Percentiles rank a stretch among this genome's conserved stretches.
These are phyloP conservation scores for Lipotes vexillifer DNA, from an alignment of 2,113 vertebrate genomes.

Conservation along the genomic window DNA sequence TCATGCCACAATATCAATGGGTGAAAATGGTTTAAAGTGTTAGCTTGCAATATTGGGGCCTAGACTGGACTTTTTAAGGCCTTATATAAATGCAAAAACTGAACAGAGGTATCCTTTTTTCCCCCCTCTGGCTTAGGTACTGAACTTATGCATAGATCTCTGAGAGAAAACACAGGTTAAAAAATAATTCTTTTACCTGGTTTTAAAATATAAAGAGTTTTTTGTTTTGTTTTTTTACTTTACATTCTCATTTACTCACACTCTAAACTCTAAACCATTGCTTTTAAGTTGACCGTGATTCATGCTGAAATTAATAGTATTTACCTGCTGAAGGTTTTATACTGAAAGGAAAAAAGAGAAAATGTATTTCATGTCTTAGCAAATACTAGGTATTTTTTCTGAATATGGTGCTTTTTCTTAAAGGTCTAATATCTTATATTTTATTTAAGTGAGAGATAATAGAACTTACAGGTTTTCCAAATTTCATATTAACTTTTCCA, in stretches of 20 bases:
- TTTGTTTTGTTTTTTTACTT: neutral
- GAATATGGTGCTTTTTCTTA: neutral
- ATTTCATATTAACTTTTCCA: neutral
- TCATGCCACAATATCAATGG: neutral
- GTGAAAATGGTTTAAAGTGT: neutral
- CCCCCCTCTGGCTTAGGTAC: neutral
- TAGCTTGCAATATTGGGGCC: neutral
- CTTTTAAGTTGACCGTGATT: constrained; percentile 23
- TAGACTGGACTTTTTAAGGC: neutral
- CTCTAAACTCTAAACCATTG: neutral
- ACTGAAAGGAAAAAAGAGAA: neutral
- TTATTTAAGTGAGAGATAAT: neutral
- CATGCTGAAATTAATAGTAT: neutral
- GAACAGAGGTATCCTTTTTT: neutral
- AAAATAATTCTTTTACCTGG: neutral
- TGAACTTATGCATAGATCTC: neutral
- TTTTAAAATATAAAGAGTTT: neutral
- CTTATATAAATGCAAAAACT: constrained; percentile 18
- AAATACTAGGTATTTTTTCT: neutral
- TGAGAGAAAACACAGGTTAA: neutral
- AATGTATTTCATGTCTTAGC: neutral
- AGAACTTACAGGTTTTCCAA: neutral
- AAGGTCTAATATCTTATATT: constrained; percentile 16
- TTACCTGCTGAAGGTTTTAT: neutral
- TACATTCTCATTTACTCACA: neutral